These are phyloP conservation scores for Sarcophaga carnaria DNA, from an alignment of 2,888 invertebrate species.

Conservation along the genomic window DNA sequence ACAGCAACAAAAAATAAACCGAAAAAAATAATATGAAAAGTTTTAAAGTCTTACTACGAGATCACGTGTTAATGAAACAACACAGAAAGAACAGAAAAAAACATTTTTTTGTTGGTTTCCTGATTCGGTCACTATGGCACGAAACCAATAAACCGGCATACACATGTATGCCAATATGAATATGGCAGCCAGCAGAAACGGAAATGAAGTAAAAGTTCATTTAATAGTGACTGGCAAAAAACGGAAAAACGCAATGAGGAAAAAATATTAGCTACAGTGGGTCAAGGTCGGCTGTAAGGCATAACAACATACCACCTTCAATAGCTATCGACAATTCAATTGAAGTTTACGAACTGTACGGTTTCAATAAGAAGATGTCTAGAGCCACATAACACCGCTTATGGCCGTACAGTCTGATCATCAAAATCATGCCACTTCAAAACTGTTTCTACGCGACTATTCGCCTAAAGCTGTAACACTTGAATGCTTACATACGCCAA, in stretches of 20 bases:
- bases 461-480: too few species aligned
- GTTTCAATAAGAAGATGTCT: too few species aligned
- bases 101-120: background rate
- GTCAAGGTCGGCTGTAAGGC: too few species aligned
- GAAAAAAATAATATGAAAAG: background rate
- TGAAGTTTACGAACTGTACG: too few species aligned
- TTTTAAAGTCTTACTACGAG: background rate
- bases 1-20: background rate
- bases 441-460: too few species aligned
- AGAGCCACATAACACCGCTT: too few species aligned
- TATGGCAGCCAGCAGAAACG: background rate
- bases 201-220: constrained; percentile 8
- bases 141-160: background rate
- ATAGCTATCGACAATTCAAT: too few species aligned
- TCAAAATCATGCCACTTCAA: too few species aligned
- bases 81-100: background rate
- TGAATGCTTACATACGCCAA: too few species aligned
- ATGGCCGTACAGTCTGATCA: too few species aligned
- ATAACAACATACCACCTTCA: too few species aligned
- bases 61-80: background rate
- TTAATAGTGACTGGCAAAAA: background rate
- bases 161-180: background rate
- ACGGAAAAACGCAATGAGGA: background rate
- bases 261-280: background rate
- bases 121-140: background rate